Percentiles rank a stretch among this genome's conserved stretches.
phyloP scores from a whole-genome alignment of 2,797 vertebrate species.

The Phalanger gymnotis region DNA sequence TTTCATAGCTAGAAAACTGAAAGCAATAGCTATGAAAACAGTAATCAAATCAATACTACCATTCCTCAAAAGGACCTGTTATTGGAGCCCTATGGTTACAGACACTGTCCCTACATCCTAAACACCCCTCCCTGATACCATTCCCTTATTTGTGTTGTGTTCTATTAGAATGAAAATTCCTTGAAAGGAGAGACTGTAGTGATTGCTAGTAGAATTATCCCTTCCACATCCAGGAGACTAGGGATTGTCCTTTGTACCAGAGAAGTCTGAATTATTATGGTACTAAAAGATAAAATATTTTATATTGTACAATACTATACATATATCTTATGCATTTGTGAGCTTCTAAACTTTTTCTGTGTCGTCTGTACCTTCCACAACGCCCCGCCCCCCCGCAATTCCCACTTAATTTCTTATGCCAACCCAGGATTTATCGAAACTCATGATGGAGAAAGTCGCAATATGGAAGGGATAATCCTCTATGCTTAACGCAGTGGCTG shows the following conservation, averaged over 20 bases:
- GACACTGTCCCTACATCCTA: neutral
- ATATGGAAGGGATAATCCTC: neutral
- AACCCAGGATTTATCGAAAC: neutral
- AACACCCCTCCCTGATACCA: neutral
- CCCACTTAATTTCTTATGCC: neutral
- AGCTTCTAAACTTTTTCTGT: neutral
- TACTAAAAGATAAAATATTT: neutral
- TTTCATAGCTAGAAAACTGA: neutral
- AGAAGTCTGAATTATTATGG: neutral
- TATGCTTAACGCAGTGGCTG: neutral
- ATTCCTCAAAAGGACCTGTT: neutral
- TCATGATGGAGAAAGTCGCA: accelerated
- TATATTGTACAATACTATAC: neutral
- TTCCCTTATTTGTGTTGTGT: too few species aligned
- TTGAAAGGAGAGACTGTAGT: neutral
- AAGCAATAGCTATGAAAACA: neutral
- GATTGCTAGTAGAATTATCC: neutral
- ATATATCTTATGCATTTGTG: neutral
- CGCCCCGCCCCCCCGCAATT: neutral
- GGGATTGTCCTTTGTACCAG: neutral
- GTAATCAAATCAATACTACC: neutral
- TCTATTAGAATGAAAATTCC: neutral
- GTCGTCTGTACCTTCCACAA: neutral
- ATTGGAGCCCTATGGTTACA: neutral
- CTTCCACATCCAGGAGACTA: neutral